phyloP scores from a whole-genome alignment of 1,140 invertebrate genomes.

The Caenorhabditis tropicalis region DNA sequence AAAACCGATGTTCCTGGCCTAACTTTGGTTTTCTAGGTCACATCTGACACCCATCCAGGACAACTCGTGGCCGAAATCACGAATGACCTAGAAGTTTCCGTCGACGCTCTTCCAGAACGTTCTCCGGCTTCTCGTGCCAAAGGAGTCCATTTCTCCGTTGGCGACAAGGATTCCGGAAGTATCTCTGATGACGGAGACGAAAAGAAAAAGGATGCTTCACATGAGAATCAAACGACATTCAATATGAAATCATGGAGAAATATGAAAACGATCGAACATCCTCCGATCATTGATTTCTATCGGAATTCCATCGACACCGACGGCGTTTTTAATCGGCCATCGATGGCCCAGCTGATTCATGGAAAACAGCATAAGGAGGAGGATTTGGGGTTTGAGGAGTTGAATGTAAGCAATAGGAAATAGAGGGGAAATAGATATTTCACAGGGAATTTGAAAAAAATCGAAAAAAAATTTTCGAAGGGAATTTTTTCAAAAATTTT shows the following conservation, averaged over 20 bases:
- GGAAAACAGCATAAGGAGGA: slow-evolving; percentile 55
- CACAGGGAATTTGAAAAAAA: no score
- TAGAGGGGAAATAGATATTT: background rate
- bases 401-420: slow-evolving; percentile 19
- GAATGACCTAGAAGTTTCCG: background rate
- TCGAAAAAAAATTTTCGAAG: no score
- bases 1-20: background rate
- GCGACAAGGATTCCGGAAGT: slow-evolving; percentile 23
- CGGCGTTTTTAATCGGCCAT: slow-evolving; percentile 58
- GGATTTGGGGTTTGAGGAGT: slow-evolving; percentile 17
- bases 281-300: slow-evolving; percentile 71
- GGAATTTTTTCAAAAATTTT: no score
- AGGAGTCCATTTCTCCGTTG: slow-evolving; percentile 6
- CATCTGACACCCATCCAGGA: background rate
- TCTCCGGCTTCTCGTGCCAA: slow-evolving; percentile 13
- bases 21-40: background rate
- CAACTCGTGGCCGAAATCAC: background rate
- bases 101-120: background rate
- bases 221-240: slow-evolving; percentile 48
- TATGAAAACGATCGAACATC: slow-evolving; percentile 68
- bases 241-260: slow-evolving; percentile 65
- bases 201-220: background rate
- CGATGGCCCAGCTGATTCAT: slow-evolving; percentile 68
- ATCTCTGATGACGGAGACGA: background rate
- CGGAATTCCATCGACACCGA: slow-evolving; percentile 68